A percentile compares a stretch with the other conserved stretches of the same genome.
phyloP scores from a whole-genome alignment of 2,797 vertebrate species.

The Scomberomorus guttatus region DNA sequence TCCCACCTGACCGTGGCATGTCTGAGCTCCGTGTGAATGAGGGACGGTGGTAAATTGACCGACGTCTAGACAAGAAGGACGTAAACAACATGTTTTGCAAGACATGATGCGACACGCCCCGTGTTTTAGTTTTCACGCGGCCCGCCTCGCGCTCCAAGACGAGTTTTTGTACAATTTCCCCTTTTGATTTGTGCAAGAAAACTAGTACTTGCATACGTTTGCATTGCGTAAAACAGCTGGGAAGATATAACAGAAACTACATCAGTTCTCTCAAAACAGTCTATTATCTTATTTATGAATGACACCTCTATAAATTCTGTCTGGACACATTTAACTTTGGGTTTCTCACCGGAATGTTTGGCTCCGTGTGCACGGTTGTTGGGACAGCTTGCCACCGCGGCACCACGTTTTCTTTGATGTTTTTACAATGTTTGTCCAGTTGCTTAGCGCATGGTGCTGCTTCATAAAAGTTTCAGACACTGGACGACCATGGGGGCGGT shows the following conservation, averaged over 20 bases:
- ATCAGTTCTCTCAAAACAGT: not conserved
- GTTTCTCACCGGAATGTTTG: conserved; percentile 77
- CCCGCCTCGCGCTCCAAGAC: not conserved
- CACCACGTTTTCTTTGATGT: conserved; percentile 84
- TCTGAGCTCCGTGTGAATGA: conserved; percentile 82
- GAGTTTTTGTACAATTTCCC: not conserved
- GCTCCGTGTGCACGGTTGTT: conserved; percentile 63
- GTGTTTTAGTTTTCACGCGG: conserved; percentile 49
- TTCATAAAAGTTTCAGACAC: conserved; percentile 82
- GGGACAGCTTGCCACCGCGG: conserved; percentile 61
- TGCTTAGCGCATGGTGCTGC: conserved; percentile 80
- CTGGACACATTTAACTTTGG: conserved; percentile 65
- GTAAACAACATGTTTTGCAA: conserved; percentile 70
- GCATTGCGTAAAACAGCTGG: not conserved
- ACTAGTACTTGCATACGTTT: not conserved
- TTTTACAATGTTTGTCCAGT: conserved; percentile 91
- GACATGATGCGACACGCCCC: conserved; percentile 65
- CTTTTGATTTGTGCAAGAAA: conserved; percentile 8
- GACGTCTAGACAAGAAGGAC: conserved; percentile 81
- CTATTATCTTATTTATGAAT: conserved; percentile 37
- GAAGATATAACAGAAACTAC: not conserved
- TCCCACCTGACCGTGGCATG: conserved; percentile 84
- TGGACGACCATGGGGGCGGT: conserved; percentile 76
- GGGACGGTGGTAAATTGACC: conserved; percentile 66
- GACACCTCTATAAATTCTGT: conserved; percentile 70